Percentiles rank a stretch among this genome's conserved stretches.
These are phyloP conservation scores for Microvelia longipes DNA, from an alignment of 1,140 invertebrate genomes.

Conservation along the genomic window DNA sequence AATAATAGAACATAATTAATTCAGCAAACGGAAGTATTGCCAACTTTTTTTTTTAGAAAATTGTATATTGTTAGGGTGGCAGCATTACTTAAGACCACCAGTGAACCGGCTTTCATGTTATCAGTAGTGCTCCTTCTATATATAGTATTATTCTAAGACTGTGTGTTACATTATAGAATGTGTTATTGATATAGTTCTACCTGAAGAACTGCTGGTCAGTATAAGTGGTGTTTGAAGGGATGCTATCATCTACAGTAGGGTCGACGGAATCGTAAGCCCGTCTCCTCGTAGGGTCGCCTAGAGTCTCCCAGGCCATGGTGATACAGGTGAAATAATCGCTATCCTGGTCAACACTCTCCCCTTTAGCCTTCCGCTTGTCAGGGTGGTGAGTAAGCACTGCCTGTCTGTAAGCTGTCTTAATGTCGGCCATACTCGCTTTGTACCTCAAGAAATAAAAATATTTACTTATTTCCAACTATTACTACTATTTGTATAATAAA, in stretches of 20 bases:
- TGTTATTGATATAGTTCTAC: too few species aligned
- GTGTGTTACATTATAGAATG: too few species aligned
- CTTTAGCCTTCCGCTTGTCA: constrained; percentile 81
- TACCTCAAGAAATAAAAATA: background rate
- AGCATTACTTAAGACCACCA: too few species aligned
- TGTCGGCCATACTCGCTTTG: background rate
- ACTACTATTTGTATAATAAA: constrained; percentile 78
- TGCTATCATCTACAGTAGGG: constrained; percentile 76
- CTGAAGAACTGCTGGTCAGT: constrained; percentile 35
- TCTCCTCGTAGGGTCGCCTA: constrained; percentile 65
- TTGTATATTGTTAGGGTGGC: too few species aligned
- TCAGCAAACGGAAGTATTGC: too few species aligned
- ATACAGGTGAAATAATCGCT: constrained; percentile 98
- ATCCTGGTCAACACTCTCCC: constrained; percentile 66
- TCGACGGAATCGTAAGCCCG: constrained; percentile 92
- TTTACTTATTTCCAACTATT: constrained; percentile 1
- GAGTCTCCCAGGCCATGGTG: constrained; percentile 88
- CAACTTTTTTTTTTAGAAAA: too few species aligned
- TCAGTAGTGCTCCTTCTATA: too few species aligned
- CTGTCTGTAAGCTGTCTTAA: constrained; percentile 42
- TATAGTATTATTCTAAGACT: too few species aligned
- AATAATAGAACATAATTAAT: too few species aligned
- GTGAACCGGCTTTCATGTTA: too few species aligned
- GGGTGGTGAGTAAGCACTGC: constrained; percentile 94
- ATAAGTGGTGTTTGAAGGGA: constrained; percentile 53